phyloP scores from a whole-genome alignment of 2,797 vertebrate genomes.

The Thalassophryne amazonica region DNA sequence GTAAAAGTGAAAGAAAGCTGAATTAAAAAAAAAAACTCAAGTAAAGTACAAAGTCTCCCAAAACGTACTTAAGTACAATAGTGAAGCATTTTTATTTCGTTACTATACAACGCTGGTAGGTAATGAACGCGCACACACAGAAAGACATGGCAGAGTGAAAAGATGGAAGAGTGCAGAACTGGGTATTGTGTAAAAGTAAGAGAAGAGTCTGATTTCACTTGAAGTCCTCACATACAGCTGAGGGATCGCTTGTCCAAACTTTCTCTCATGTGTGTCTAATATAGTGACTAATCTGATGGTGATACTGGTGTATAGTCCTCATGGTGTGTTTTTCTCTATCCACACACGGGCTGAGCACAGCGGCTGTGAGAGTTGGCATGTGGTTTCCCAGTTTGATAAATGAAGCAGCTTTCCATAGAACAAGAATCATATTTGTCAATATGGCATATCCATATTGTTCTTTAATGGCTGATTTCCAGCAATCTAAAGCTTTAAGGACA shows the following conservation, averaged over 20 bases:
- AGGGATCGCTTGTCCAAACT: constrained; percentile 47
- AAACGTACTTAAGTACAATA: too few relatives aligned
- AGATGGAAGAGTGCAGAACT: constrained; percentile 41
- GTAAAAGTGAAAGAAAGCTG: too few relatives aligned
- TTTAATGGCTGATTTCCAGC: background rate
- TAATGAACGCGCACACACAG: too few relatives aligned
- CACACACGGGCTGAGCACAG: constrained; percentile 11
- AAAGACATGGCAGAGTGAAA: constrained; percentile 39
- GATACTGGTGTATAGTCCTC: constrained; percentile 50
- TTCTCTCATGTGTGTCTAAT: constrained; percentile 47
- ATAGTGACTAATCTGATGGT: constrained; percentile 68
- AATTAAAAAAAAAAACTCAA: too few relatives aligned
- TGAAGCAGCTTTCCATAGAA: background rate
- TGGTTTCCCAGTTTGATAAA: too few relatives aligned
- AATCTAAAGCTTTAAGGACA: background rate
- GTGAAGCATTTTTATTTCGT: too few relatives aligned
- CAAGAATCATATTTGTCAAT: too few relatives aligned
- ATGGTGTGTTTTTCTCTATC: constrained; percentile 7
- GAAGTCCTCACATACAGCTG: constrained; percentile 46
- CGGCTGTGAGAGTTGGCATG: constrained; percentile 24
- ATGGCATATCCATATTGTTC: background rate
- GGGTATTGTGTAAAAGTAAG: constrained; percentile 58
- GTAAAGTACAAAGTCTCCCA: too few relatives aligned
- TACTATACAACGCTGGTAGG: too few relatives aligned
- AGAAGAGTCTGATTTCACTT: constrained; percentile 13